A percentile compares a stretch with the other conserved stretches of the same genome.
These are phyloP conservation scores for Aurelia sp. DNA, from an alignment of 30 jellyfish, hydroid and myxozoan genomes.

Conservation along the genomic window DNA sequence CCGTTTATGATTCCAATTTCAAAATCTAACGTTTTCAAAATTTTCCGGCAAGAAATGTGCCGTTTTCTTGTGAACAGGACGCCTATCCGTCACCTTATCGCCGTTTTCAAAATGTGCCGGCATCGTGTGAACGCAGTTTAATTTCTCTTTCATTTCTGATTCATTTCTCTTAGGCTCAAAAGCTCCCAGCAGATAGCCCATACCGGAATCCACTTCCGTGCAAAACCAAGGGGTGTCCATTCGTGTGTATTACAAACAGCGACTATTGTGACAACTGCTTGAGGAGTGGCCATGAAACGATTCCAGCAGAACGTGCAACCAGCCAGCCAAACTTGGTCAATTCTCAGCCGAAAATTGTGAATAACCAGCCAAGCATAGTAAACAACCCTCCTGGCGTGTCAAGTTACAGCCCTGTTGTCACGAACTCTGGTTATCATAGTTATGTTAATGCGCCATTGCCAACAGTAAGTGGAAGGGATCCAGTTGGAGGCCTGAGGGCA, in stretches of 20 bases:
- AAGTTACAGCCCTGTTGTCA: too few species aligned
- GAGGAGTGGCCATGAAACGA: slow-evolving; percentile 1
- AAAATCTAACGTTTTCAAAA: too few species aligned
- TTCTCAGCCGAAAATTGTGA: too few species aligned
- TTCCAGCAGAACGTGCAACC: not conserved
- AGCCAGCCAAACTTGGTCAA: not conserved
- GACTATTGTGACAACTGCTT: slow-evolving; percentile 49
- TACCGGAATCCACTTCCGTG: slow-evolving; percentile 60
- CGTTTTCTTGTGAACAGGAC: too few species aligned
- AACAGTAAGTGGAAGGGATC: slow-evolving; percentile 1
- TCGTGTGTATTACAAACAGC: slow-evolving; percentile 26
- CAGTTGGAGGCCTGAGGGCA: slow-evolving; percentile 17
- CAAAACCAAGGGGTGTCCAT: slow-evolving; percentile 80
- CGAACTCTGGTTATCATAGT: not conserved
- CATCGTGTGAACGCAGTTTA: too few species aligned
- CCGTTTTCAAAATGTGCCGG: too few species aligned
- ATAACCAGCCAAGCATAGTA: not conserved
- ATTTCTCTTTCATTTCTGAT: too few species aligned
- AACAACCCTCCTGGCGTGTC: not conserved
- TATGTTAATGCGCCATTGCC: not conserved
- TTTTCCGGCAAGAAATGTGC: too few species aligned
- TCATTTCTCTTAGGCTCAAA: slow-evolving; percentile 8
- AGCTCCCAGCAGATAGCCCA: slow-evolving; percentile 45
- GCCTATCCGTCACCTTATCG: too few species aligned
- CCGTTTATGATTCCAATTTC: too few species aligned